phyloP scores from a whole-genome alignment of 2,113 vertebrate species.

The Xiphophorus maculatus region DNA sequence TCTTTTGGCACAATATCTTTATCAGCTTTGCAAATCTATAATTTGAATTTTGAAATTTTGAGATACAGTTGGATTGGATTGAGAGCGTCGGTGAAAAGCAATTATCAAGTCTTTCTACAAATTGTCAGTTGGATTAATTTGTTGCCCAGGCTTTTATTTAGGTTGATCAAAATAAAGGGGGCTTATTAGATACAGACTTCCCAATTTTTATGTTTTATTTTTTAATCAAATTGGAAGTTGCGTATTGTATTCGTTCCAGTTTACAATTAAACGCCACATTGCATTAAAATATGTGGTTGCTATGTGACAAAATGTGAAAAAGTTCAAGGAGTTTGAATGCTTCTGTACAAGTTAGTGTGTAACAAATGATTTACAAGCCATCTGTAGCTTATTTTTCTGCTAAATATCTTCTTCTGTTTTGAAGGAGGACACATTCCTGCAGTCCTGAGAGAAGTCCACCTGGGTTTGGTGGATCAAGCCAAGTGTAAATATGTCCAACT shows the following conservation, averaged over 20 bases:
- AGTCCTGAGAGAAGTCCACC: constrained; percentile 80
- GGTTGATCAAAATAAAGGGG: too few species aligned
- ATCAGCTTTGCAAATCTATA: too few species aligned
- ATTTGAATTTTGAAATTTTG: too few species aligned
- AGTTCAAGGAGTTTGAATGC: not conserved
- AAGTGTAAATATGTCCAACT: constrained; percentile 80
- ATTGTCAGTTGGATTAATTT: too few species aligned
- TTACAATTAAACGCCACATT: not conserved
- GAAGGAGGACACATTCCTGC: constrained; percentile 80
- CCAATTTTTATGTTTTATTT: not conserved
- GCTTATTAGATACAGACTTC: too few species aligned
- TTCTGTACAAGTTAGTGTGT: not conserved
- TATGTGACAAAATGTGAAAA: not conserved
- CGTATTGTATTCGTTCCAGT: not conserved
- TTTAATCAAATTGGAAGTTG: not conserved
- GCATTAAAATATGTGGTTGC: too few species aligned
- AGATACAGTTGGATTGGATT: too few species aligned
- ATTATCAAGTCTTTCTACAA: too few species aligned
- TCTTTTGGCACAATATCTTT: too few species aligned
- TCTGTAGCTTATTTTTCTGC: not conserved
- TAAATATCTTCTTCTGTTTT: not conserved
- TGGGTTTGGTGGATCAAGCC: constrained; percentile 81
- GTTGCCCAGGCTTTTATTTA: too few species aligned
- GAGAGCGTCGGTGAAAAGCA: too few species aligned
- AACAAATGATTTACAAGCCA: not conserved